Base-by-base conservation (phyloP, 2,113 vertebrate genomes). In the Ctenomys sociabilis region DNA sequence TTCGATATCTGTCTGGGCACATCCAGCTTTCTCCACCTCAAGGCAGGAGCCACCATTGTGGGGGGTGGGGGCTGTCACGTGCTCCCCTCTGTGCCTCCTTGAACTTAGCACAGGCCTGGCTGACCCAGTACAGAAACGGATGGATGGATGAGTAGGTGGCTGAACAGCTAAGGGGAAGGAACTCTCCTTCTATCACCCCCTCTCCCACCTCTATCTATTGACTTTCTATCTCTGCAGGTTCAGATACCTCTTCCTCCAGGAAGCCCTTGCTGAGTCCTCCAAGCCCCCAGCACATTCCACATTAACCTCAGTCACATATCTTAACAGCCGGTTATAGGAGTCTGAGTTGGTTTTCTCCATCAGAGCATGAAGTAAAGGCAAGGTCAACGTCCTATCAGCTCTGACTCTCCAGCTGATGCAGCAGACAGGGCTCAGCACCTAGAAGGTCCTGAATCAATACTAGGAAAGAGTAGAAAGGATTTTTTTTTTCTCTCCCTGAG, bases 341-440 rank as follows among this genome's bases (percentile, higher is more conserved):
- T 68, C 88, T 43, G 14, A 88, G 45, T 37, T 90, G 85, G n/a
- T 84, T 96, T 88, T 45, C 59, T 88, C 80, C 68, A 22, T 21
- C 35, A 78, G 5, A 19, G 26, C 14, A 13, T 40, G 70, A 75
- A 64, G 52, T 59, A 49, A 73, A 88, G 70, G 21, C 73, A 90
- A 92, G 77, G 16, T 88, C 92, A 88, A n/a, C 16, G 37, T 30
- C 77, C 81, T 4, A 37, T 82, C 43, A 57, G 80, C 85, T 72
- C 75, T 61, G 26, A 22, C 52, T 92, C 66, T 35, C 85, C 54
- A 28, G 8, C 1, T 30, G 28, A 32, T n/a, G 40, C 94, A 54
- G 12, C 45, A 87, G 63, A 63, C 3, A 21, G 83, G 57, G 37
- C 66, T 63, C 54, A 43, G 17, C 72, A 78, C 83, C 40, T 14